Evolutionary conservation across 2,888 invertebrate species (phyloP), one percentile per base, ranked within the genome.

Genomic region (Hemaris fuciformis): DNA sequence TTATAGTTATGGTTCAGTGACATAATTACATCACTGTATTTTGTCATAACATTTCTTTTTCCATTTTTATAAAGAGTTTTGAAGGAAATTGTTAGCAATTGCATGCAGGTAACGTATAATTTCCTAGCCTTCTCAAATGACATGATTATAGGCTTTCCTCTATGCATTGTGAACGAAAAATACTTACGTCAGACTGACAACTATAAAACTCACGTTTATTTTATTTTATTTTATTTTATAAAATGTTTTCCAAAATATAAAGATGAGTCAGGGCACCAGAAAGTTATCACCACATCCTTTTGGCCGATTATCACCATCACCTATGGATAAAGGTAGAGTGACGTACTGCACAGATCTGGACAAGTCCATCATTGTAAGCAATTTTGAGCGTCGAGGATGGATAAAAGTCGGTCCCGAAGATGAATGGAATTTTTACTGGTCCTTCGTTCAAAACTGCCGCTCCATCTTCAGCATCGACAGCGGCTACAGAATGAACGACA

Each of bases 391-490:
- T 76, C 94, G 98, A 60, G 98, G 98, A 10, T 99, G 99, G 98
- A 88, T 93, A 7, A 96, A 96, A 84, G 98, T 90, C 4, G 95
- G 95, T 0, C 95, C 97, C 0, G 98, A 98, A 72, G 98, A 98
- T 77, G 97, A 98, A 74, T 99, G 98, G 98, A 98, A 99, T 84
- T 96, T 98, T 80, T 99, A 99, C 84, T 99, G 98, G 98, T 97
- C 98, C 2, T 96, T 96, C 63, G 97, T 98, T 1, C 95, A 96
- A 77, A 98, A 97, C n/a, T 98, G 98, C 74, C 94, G 98, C 63
- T 97, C 95, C 76, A 95, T 99, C 65, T 98, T 98, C 81, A 98
- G 98, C 79, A 96, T 98, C 13, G 98, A 99, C 78, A 97, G 95
- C 79, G 98, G 98, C 10, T 98, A 98, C 85, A 94, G 98, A 73